phyloP scores from a whole-genome alignment of 2,797 vertebrate species.

The Schizopygopsis malacanthus region DNA sequence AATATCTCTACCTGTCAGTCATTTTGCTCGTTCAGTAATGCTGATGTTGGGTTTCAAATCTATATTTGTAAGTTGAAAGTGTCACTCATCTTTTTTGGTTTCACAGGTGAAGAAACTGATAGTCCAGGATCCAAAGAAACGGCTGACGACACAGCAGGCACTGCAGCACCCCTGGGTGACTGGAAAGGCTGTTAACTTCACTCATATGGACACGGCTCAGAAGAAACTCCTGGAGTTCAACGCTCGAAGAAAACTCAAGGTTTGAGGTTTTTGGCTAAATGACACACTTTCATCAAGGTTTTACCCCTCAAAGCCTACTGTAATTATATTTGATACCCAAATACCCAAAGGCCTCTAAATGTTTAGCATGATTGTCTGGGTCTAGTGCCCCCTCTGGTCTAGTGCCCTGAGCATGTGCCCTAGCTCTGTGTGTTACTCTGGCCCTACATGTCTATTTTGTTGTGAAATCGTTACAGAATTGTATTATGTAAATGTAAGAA shows the following conservation, averaged over 20 bases:
- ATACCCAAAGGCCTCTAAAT: neutral
- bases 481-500: neutral
- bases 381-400: neutral
- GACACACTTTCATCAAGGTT: neutral
- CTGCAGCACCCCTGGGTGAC: slow-evolving; percentile 90
- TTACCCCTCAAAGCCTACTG: neutral
- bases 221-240: slow-evolving; percentile 92
- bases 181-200: slow-evolving; percentile 87
- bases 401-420: neutral
- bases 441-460: neutral
- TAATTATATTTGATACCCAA: neutral
- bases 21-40: neutral
- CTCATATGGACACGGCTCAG: slow-evolving; percentile 89
- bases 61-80: neutral
- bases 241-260: slow-evolving; percentile 89
- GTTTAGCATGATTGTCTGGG: neutral
- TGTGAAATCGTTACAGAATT: neutral
- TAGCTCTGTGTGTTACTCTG: neutral
- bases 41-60: neutral
- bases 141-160: slow-evolving; percentile 85
- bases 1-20: neutral
- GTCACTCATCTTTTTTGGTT: slow-evolving; percentile 8
- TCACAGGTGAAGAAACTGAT: slow-evolving; percentile 87
- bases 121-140: slow-evolving; percentile 88
- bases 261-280: slow-evolving; percentile 49